Base-by-base conservation (phyloP, 2,888 invertebrate genomes). In the Apotomis turbidana region DNA sequence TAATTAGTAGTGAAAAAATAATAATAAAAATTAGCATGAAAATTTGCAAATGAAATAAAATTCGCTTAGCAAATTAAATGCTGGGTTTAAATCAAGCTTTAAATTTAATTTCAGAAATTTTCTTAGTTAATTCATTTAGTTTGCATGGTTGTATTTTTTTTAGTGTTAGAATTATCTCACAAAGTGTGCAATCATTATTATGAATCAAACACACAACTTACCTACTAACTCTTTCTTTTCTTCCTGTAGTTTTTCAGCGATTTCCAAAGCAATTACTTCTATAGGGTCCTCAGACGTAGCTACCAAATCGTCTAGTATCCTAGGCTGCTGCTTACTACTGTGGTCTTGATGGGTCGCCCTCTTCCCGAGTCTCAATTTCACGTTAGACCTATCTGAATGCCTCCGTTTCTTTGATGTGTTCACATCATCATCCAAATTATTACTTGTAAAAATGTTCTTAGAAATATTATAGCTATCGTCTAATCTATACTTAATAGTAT, bases 171-270 rank as follows among this genome's bases (percentile, higher is more conserved):
- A 0, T 27, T 27, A 27, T 27, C 2, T 27, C 27, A 27, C 27
- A 27, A 27, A 27, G 2, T 27, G 27, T 27, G 27, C 27, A 27
- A 27, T 27, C 1, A 49, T 10, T 49, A 10, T 49, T 8, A 10
- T 49, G 5, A 49, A 49, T 9, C 6, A 9, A 9, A 10, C 9
- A 10, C n/a, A 41, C 12, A 8, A 86, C 94, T 92, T 90, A 97
- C 97, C 91, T 81, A 97, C 91, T 80, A 97, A 94, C 60, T 95
- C 95, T 81, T 95, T 95, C 77, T 97, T 97, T 78, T 95, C 95
- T 86, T 97, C 97, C 72, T 89, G 93, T 46, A 97, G 90, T 84
- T 97, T 97, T 64, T 94, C 94, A 3, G 96, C 95, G 78, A 97
- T 96, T 83, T 97, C 97, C 58, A 89, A 90, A 15, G 96, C 96